phyloP scores from a whole-genome alignment of 2,113 vertebrate species.

The Sapayoa aenigma region DNA sequence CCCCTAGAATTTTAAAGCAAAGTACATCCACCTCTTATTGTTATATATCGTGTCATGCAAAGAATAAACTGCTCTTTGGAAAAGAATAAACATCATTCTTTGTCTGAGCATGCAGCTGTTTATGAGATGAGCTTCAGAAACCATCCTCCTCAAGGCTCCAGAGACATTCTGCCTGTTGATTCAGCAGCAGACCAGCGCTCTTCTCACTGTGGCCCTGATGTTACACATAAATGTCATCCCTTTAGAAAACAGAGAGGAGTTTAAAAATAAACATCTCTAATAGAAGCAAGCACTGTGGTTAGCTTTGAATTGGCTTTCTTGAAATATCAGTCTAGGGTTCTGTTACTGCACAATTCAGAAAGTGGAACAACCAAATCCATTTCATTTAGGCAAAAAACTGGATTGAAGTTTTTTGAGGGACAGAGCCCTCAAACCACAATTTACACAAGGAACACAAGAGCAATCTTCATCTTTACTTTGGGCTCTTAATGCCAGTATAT shows the following conservation, averaged over 20 bases:
- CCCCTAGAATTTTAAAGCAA: neutral
- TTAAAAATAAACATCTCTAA: conserved; percentile 18
- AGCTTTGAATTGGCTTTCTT: neutral
- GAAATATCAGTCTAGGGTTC: neutral
- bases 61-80: neutral
- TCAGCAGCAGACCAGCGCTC: neutral
- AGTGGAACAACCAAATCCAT: neutral
- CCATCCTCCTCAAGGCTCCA: neutral
- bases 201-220: neutral
- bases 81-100: neutral
- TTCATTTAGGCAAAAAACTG: neutral
- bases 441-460: neutral
- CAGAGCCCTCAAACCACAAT: neutral
- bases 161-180: neutral
- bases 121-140: neutral
- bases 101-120: neutral
- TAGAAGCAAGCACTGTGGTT: neutral
- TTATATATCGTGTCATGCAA: neutral
- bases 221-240: neutral
- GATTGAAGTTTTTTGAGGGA: neutral
- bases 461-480: neutral
- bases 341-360: neutral
- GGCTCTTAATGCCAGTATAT: neutral
- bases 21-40: neutral
- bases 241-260: neutral